Conservation (phyloP, 2,113 vertebrate species). For the Chloroceryle aenea region DNA sequence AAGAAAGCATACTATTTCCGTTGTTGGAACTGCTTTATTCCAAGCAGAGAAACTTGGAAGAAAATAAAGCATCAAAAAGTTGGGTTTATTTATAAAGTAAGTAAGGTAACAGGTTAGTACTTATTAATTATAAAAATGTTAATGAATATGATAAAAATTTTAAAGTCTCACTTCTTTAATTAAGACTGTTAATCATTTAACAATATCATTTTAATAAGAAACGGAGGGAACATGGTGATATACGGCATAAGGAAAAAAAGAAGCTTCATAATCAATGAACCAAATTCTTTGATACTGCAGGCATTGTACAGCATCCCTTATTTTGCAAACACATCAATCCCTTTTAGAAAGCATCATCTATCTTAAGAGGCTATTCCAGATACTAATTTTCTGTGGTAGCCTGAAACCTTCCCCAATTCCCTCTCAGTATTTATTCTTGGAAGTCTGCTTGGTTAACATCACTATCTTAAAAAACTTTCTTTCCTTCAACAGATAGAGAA, state of each 20-base stretch:
- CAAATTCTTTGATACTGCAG: background rate
- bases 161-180: background rate
- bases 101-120: background rate
- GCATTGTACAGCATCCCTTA: background rate
- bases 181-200: background rate
- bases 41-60: background rate
- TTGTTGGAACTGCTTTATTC: background rate
- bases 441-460: background rate
- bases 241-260: background rate
- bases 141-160: background rate
- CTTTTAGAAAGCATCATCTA: background rate
- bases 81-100: background rate
- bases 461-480: background rate
- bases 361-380: background rate
- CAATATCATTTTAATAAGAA: background rate
- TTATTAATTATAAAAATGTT: background rate
- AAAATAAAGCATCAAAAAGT: background rate
- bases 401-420: background rate
- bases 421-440: background rate
- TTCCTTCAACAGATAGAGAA: background rate
- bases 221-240: background rate
- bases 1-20: background rate
- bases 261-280: background rate
- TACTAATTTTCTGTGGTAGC: background rate
- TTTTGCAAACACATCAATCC: background rate